Conservation (phyloP, 2,888 invertebrate species). For the Malthinus seriepunctatus region DNA sequence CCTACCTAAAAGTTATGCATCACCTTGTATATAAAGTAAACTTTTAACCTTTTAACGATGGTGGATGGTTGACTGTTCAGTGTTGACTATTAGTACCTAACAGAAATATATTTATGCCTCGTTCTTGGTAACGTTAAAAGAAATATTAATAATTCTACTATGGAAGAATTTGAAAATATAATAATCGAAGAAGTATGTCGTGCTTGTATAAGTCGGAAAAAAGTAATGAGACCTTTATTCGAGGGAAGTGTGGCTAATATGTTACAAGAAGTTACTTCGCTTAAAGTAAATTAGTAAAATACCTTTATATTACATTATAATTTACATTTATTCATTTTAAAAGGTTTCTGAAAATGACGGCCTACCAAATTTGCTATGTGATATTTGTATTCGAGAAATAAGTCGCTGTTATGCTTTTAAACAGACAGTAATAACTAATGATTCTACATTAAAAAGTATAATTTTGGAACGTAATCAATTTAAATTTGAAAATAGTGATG, state of each 20-base stretch:
- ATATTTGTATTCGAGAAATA: slow-evolving; percentile 68
- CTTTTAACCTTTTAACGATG: not conserved
- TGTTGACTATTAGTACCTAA: too few relatives aligned
- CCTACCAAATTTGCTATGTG: slow-evolving; percentile 63
- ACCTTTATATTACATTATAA: not conserved
- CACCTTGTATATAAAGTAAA: too few relatives aligned
- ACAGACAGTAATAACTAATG: slow-evolving; percentile 63
- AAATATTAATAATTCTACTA: too few relatives aligned
- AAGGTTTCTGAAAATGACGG: slow-evolving; percentile 64
- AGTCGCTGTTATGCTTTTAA: slow-evolving; percentile 68
- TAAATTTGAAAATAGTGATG: not conserved
- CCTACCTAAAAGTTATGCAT: too few relatives aligned
- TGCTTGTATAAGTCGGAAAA: slow-evolving; percentile 65
- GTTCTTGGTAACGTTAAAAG: too few relatives aligned
- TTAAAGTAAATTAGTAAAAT: slow-evolving; percentile 11
- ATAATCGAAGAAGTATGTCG: slow-evolving; percentile 66
- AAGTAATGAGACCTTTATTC: slow-evolving; percentile 68
- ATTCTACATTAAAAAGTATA: slow-evolving; percentile 55
- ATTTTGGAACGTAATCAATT: slow-evolving; percentile 11
- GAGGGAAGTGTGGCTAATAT: slow-evolving; percentile 67
- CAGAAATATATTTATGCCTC: too few relatives aligned
- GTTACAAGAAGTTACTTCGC: slow-evolving; percentile 57
- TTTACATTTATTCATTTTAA: not conserved
- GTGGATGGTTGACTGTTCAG: not conserved
- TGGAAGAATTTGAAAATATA: slow-evolving; percentile 29